These are phyloP conservation scores for Lycophotia porphyrea DNA, from an alignment of 2,888 invertebrate species.

Conservation along the genomic window DNA sequence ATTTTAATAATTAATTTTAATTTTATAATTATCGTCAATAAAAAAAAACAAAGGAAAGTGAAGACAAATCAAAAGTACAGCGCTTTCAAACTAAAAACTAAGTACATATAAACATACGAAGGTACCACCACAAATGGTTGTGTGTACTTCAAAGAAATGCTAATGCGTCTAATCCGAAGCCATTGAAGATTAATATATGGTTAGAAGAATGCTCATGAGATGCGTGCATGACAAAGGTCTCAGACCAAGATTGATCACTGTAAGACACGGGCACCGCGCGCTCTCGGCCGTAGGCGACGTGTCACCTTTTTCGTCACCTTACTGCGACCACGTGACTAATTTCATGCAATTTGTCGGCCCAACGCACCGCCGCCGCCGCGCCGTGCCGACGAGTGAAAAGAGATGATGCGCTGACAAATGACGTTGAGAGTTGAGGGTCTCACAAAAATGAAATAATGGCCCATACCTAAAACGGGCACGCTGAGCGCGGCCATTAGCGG, in stretches of 20 bases:
- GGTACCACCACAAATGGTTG: conserved; percentile 29
- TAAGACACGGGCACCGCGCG: conserved; percentile 77
- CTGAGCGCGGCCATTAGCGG: conserved; percentile 87
- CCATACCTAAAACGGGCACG: conserved; percentile 88
- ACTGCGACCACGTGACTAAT: conserved; percentile 88
- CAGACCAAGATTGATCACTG: conserved; percentile 85
- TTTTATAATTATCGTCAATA: not conserved
- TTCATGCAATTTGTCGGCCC: conserved; percentile 88
- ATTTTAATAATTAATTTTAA: too few species aligned
- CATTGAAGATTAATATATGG: conserved; percentile 72
- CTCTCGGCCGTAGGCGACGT: conserved; percentile 77
- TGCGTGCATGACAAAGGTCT: conserved; percentile 82
- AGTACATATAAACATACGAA: conserved; percentile 18
- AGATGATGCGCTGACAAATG: conserved; percentile 89
- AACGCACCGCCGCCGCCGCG: conserved; percentile 84
- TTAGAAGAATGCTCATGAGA: conserved; percentile 78
- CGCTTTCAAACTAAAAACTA: conserved; percentile 31
- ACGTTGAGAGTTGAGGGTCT: conserved; percentile 87
- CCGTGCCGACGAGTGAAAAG: conserved; percentile 88
- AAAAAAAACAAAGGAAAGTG: not conserved
- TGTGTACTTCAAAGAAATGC: conserved; percentile 69
- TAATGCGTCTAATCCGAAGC: conserved; percentile 77
- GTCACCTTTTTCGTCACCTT: conserved; percentile 90
- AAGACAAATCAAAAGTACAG: not conserved
- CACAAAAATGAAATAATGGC: conserved; percentile 90